Evolutionary conservation across 2,888 invertebrate species (phyloP).

Genomic region (Cosmorhoe ocellata): DNA sequence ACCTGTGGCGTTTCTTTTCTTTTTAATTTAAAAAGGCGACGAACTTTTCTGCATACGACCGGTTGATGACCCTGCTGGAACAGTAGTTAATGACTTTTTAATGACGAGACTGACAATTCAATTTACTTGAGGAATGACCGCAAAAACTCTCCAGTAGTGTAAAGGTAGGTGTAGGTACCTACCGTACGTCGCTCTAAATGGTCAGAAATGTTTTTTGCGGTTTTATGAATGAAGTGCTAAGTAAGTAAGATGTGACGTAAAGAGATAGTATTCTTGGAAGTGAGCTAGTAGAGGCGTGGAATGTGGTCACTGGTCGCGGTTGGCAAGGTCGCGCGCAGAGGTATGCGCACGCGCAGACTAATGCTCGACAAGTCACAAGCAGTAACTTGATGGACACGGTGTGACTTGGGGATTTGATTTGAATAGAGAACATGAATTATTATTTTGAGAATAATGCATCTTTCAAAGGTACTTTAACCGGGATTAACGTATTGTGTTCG

Average conservation of each 20-base stretch:
- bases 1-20: conserved; percentile 73
- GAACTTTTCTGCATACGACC: conserved; percentile 64
- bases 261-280: conserved; percentile 38
- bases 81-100: conserved; percentile 26
- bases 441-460: not conserved
- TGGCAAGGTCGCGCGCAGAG: conserved; percentile 53
- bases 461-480: not conserved
- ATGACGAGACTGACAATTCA: conserved; percentile 37
- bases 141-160: too few relatives aligned
- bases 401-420: conserved; percentile 3
- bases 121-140: conserved; percentile 7
- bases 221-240: conserved; percentile 52
- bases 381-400: conserved; percentile 6
- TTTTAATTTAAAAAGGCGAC: conserved; percentile 61
- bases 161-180: too few relatives aligned
- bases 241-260: conserved; percentile 35
- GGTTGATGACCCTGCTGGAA: conserved; percentile 64
- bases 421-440: not conserved
- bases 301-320: conserved; percentile 41
- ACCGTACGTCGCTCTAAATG: too few relatives aligned
- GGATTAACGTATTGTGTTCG: not conserved
- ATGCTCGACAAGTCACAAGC: conserved; percentile 1
- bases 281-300: conserved; percentile 44
- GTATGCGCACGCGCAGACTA: conserved; percentile 43
- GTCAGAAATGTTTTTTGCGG: conserved; percentile 32